Evolutionary conservation across 1,140 invertebrate species (phyloP).

Genomic region (Drosophila pseudoananassae): DNA sequence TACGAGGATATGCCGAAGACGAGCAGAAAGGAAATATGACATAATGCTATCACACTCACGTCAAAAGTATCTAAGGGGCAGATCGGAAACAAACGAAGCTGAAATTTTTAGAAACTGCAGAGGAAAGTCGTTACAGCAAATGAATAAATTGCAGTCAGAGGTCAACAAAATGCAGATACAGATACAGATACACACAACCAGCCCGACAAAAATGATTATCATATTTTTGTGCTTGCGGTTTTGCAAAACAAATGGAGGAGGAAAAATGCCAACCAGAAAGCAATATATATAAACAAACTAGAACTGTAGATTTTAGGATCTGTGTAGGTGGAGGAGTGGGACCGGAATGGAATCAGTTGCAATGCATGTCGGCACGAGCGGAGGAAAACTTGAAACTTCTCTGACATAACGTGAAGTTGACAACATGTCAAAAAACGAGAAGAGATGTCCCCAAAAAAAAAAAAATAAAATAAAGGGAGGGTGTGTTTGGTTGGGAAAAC

Average conservation of each 20-base stretch:
- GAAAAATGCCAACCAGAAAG: constrained; percentile 18
- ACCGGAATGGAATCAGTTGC: constrained; percentile 24
- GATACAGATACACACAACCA: not conserved
- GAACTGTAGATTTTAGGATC: not conserved
- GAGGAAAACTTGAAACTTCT: constrained; percentile 71
- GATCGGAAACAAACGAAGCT: constrained; percentile 1
- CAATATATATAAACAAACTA: constrained; percentile 5
- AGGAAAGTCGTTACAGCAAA: constrained; percentile 4
- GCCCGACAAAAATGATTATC: constrained; percentile 3
- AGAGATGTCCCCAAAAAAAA: constrained; percentile 74
- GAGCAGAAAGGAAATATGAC: constrained; percentile 22
- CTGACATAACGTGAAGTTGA: constrained; percentile 80
- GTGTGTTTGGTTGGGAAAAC: constrained; percentile 19
- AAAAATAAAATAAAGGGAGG: too few relatives aligned
- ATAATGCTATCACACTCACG: constrained; percentile 1
- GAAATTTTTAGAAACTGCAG: not conserved
- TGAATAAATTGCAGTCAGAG: constrained; percentile 3
- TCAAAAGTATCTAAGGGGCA: constrained; percentile 19
- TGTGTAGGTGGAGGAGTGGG: not conserved
- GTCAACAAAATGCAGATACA: constrained; percentile 3
- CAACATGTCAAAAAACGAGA: constrained; percentile 78
- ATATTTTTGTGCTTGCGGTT: constrained; percentile 15
- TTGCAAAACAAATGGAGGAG: constrained; percentile 12
- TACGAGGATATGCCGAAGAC: constrained; percentile 35
- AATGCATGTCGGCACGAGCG: constrained; percentile 64